Percentiles rank a stretch among this genome's conserved stretches.
phyloP scores from a whole-genome alignment of 2,888 invertebrate genomes.

The Nephrotoma flavescens region DNA sequence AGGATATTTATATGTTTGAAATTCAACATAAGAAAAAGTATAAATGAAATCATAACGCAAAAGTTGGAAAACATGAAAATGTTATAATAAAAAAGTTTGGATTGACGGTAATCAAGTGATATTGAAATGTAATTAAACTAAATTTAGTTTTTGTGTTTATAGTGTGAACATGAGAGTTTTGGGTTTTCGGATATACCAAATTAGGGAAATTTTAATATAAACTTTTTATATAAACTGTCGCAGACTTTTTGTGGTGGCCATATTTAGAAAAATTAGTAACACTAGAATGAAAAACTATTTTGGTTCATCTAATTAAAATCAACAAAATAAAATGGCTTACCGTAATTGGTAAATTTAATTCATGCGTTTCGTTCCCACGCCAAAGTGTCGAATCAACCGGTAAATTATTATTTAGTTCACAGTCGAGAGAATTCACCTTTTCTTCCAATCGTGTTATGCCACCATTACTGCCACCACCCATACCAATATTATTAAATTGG shows the following conservation, averaged over 20 bases:
- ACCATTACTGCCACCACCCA: neutral
- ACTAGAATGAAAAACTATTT: too few species aligned
- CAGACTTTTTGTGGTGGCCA: too few species aligned
- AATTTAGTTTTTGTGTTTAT: neutral
- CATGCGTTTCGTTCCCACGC: slow-evolving; percentile 58
- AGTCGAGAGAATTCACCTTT: slow-evolving; percentile 47
- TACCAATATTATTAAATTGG: neutral
- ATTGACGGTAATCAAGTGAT: neutral
- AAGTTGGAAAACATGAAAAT: neutral
- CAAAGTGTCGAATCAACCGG: slow-evolving; percentile 50
- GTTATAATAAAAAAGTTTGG: neutral
- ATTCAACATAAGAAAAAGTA: neutral
- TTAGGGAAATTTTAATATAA: too few species aligned
- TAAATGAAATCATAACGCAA: neutral
- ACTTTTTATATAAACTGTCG: too few species aligned
- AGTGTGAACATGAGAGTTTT: neutral
- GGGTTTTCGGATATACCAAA: too few species aligned
- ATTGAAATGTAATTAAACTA: neutral
- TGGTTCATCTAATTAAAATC: neutral
- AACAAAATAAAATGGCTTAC: slow-evolving; percentile 33
- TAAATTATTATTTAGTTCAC: slow-evolving; percentile 44
- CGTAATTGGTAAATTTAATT: slow-evolving; percentile 48
- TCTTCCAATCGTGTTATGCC: slow-evolving; percentile 40
- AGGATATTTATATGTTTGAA: neutral
- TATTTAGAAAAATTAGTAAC: too few species aligned